Evolutionary conservation across 2,888 invertebrate genomes (phyloP), one percentile per base, ranked within the genome.

Genomic region (Chrysodeixis includens): DNA sequence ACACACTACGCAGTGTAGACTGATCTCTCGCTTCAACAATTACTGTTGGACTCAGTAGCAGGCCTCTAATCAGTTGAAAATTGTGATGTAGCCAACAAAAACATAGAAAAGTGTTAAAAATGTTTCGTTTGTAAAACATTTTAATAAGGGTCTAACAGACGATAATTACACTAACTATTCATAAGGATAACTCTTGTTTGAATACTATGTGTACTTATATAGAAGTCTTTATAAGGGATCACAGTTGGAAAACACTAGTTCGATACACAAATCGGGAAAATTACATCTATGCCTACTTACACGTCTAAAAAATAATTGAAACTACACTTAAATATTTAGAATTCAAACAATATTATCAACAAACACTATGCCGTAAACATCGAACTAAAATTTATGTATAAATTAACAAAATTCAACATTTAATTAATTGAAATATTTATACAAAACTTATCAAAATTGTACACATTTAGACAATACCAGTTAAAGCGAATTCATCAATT

Each of bases 211-310:
- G 79, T 82, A 92, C 94, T 92, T 94, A 94, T 84, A 88, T 93
- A 94, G 92, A 94, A 94, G 95, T 95, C 95, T 95, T 94, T 93
- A 93, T 91, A 90, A 92, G 94, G 95, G 94, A 95, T 95, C 95
- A 95, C 95, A 95, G 95, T 91, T 92, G 94, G 94, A 92, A 93
- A 94, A 92, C 87, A 86, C 93, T 94, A 93, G 90, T 89, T 90
- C 87, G 83, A 89, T 90, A 92, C 88, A 89, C 84, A 86, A 82
- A 88, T 83, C 83, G 85, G 85, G 83, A 87, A 87, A 74, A 87
- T 86, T 84, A 87, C 76, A 57, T 71, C 78, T 78, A 82, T 60
- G 16, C 56, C 81, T 81, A 80, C 30, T 53, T 75, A 64, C 44
- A 63, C 74, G 51, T 32, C 51, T 74, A 79, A 58, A 32, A 61